Conservation (phyloP, 2,797 vertebrate species). For the Lacerta bilineata region DNA sequence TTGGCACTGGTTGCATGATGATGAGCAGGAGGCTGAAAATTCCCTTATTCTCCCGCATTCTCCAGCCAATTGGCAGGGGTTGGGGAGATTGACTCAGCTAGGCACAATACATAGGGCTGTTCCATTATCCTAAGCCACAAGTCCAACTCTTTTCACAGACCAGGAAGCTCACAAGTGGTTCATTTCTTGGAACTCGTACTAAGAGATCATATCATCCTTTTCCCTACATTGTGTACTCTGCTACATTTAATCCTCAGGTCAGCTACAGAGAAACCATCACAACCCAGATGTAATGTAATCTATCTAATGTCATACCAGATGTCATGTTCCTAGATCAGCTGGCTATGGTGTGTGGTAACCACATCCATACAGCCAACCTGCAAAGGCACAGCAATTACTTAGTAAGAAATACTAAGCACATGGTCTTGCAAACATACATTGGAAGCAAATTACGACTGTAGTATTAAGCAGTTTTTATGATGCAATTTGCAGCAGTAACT, state of each 20-base stretch:
- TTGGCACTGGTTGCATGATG: neutral
- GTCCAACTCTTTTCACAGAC: neutral
- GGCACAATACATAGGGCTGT: neutral
- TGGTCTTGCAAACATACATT: neutral
- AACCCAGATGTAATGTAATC: no score
- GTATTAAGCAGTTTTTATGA: neutral
- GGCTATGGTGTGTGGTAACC: neutral
- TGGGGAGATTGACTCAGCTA: neutral
- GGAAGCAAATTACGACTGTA: neutral
- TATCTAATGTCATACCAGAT: no score
- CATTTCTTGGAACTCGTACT: no score
- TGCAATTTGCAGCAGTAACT: neutral
- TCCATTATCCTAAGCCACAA: neutral
- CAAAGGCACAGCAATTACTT: neutral
- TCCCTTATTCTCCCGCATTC: neutral
- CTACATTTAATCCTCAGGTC: neutral
- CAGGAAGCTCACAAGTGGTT: neutral
- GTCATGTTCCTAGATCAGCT: neutral
- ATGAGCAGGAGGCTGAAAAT: neutral
- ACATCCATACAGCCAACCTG: neutral
- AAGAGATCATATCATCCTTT: neutral
- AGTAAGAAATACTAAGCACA: neutral
- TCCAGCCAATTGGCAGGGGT: slow-evolving; percentile 6
- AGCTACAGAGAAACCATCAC: neutral
- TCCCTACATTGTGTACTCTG: neutral